Evolutionary conservation across 2,113 vertebrate genomes (phyloP).

Genomic region (Cheilinus undulatus): DNA sequence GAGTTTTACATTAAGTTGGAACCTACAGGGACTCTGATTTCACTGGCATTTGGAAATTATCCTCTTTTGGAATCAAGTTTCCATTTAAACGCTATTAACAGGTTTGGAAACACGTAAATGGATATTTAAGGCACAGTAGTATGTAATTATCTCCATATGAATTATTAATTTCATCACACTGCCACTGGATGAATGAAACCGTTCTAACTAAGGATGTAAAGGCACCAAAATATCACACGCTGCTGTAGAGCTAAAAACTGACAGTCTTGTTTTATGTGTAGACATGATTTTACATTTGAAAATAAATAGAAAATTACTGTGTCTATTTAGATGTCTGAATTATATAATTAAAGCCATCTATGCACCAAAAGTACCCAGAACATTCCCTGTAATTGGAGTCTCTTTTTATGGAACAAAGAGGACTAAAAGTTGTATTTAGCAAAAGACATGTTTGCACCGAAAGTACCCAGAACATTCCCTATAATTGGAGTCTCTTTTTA

Average conservation of each 20-base stretch:
- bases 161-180: constrained; percentile 66
- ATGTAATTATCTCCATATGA: constrained; percentile 66
- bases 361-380: no score
- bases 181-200: constrained; percentile 51
- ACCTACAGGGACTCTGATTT: constrained; percentile 68
- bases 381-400: no score
- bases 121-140: constrained; percentile 53
- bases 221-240: constrained; percentile 8
- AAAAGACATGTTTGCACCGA: background rate
- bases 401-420: no score
- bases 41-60: constrained; percentile 55
- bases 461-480: background rate
- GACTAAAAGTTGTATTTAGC: no score
- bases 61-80: constrained; percentile 67
- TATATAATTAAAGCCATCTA: no score
- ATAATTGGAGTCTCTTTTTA: no score
- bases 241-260: background rate
- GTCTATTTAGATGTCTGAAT: no score
- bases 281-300: no score
- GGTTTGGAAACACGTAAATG: constrained; percentile 63
- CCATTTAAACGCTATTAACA: constrained; percentile 67
- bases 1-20: constrained; percentile 67
- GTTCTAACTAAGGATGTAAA: constrained; percentile 16
- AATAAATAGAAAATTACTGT: no score
- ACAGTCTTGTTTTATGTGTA: background rate